A percentile compares a stretch with the other conserved stretches of the same genome.
Evolutionary conservation across 35 echinoderm and acorn worm genomes (phyloP).

Genomic region (Ophiothrix spiculata): DNA sequence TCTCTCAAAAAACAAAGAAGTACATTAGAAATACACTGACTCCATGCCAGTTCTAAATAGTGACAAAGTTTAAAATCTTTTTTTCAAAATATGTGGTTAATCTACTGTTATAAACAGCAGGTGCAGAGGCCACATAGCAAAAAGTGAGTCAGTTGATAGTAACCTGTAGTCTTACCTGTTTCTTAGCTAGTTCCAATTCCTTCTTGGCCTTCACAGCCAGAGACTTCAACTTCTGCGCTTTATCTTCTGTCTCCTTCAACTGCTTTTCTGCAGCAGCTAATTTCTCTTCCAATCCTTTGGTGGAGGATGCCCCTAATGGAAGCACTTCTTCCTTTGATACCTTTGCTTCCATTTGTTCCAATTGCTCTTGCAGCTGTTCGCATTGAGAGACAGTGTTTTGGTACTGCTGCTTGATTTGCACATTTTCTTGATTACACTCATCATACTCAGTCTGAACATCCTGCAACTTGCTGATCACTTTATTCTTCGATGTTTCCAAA

Average conservation of each 20-base stretch:
- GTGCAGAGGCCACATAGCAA: no score
- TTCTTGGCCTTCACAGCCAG: constrained; percentile 92
- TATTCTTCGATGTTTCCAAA: constrained; percentile 55
- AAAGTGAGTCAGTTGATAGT: no score
- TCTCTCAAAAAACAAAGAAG: no score
- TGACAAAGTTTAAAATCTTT: no score
- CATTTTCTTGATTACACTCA: constrained; percentile 18
- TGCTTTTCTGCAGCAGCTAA: constrained; percentile 54
- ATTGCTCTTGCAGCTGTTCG: constrained; percentile 1
- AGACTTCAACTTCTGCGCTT: constrained; percentile 75
- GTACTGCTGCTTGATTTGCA: neutral
- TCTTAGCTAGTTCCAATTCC: constrained; percentile 74
- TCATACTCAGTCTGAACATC: constrained; percentile 41
- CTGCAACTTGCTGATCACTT: constrained; percentile 69
- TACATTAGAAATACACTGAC: no score
- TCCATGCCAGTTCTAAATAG: no score
- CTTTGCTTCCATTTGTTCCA: neutral
- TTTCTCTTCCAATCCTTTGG: neutral
- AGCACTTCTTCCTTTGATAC: neutral
- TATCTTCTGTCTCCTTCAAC: constrained; percentile 81
- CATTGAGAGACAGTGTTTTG: constrained; percentile 35
- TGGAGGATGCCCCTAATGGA: neutral
- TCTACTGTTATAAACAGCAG: no score
- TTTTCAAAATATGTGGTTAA: no score
- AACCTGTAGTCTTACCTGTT: constrained; percentile 60